These are phyloP conservation scores for Drosophila quinaria DNA, from an alignment of 2,888 invertebrate genomes.

Conservation along the genomic window DNA sequence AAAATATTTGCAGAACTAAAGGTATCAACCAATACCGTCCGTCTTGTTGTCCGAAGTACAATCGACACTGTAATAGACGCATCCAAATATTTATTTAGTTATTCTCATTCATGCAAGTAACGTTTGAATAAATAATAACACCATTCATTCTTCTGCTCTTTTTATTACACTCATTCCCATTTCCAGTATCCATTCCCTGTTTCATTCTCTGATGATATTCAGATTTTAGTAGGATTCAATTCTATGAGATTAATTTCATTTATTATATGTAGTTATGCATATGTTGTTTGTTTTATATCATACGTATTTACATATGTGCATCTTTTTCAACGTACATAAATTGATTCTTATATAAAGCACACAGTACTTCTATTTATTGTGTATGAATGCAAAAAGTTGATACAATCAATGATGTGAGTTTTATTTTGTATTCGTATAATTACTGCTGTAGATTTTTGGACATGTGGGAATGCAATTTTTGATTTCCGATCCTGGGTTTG, in stretches of 20 bases:
- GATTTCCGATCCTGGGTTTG: constrained; percentile 2
- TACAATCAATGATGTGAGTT: constrained; percentile 30
- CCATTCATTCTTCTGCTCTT: constrained; percentile 3
- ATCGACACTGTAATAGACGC: constrained; percentile 7
- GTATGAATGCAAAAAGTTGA: not conserved
- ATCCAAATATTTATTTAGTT: constrained; percentile 48
- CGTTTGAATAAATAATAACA: constrained; percentile 67
- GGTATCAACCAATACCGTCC: constrained; percentile 6
- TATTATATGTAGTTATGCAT: constrained; percentile 36
- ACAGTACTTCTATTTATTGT: not conserved
- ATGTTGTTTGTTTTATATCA: not conserved
- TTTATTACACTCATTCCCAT: not conserved
- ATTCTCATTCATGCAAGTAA: constrained; percentile 45
- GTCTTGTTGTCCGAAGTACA: constrained; percentile 14
- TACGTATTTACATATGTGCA: not conserved
- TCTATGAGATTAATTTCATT: constrained; percentile 65
- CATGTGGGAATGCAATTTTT: constrained; percentile 11
- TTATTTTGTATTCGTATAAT: constrained; percentile 24
- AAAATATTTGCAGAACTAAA: constrained; percentile 22
- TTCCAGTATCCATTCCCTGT: not conserved
- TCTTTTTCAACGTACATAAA: not conserved
- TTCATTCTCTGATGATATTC: constrained; percentile 2
- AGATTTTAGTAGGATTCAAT: constrained; percentile 42
- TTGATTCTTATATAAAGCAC: not conserved
- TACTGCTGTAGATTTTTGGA: constrained; percentile 21